phyloP scores from a whole-genome alignment of 2,113 vertebrate species.

The Ammodytes marinus region DNA sequence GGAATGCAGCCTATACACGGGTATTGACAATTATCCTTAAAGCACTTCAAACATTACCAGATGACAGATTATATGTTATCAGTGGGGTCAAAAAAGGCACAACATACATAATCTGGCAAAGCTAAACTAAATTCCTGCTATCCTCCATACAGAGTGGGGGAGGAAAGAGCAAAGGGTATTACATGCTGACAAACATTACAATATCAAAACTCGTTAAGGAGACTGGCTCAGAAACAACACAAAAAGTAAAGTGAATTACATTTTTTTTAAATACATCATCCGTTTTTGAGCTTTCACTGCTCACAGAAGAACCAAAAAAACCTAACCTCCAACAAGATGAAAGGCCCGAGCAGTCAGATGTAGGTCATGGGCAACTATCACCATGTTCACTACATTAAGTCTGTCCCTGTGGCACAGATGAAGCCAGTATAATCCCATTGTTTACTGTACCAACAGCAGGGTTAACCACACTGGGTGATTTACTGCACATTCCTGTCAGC shows the following conservation, averaged over 20 bases:
- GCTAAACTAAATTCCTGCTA: conserved; percentile 22
- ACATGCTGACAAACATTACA: background rate
- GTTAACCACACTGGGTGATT: conserved; percentile 10
- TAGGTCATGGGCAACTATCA: conserved; percentile 60
- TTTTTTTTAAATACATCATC: background rate
- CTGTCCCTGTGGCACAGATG: conserved; percentile 19
- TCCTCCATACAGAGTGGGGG: background rate
- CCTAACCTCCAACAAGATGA: conserved; percentile 32
- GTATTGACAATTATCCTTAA: background rate
- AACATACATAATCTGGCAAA: background rate
- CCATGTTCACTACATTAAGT: conserved; percentile 33
- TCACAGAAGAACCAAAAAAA: conserved; percentile 3
- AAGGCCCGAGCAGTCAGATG: conserved; percentile 51
- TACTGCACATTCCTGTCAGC: conserved; percentile 8
- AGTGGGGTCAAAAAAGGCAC: background rate
- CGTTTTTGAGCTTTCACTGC: conserved; percentile 28
- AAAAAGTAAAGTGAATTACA: conserved; percentile 37
- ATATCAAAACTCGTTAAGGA: background rate
- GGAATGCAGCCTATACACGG: background rate
- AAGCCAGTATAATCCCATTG: conserved; percentile 52
- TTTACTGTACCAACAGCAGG: conserved; percentile 37
- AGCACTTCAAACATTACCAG: conserved; percentile 8
- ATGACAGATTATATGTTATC: background rate
- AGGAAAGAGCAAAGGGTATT: background rate
- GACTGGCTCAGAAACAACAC: background rate